phyloP scores from a whole-genome alignment of 37 sponge, comb jelly and placozoan genomes.

The Diacarnus erythraeanus region DNA sequence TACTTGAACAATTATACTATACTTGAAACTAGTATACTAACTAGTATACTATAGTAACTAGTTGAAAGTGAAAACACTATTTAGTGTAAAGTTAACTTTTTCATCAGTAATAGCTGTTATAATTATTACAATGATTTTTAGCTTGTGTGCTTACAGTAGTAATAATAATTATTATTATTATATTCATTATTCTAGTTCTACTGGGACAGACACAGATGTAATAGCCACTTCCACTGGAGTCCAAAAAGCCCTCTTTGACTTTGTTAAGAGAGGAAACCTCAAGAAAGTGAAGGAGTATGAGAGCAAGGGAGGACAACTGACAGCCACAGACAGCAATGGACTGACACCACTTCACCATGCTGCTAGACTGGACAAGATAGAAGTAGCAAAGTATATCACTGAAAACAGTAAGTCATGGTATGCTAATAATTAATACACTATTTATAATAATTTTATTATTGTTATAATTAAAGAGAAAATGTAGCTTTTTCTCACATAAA shows the following conservation, averaged over 20 bases:
- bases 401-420: slow-evolving; percentile 15
- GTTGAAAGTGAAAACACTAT: too few species aligned
- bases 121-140: too few species aligned
- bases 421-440: neutral
- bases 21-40: too few species aligned
- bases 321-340: slow-evolving; percentile 61
- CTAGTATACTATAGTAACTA: too few species aligned
- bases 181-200: slow-evolving; percentile 1
- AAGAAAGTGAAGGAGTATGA: slow-evolving; percentile 37
- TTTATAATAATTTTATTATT: neutral
- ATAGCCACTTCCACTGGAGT: neutral
- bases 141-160: too few species aligned
- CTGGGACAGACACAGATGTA: slow-evolving; percentile 1
- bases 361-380: slow-evolving; percentile 69
- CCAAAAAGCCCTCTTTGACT: slow-evolving; percentile 61
- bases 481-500: too few species aligned
- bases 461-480: too few species aligned
- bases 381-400: slow-evolving; percentile 53
- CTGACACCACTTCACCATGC: slow-evolving; percentile 86
- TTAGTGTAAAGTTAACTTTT: too few species aligned
- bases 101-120: too few species aligned
- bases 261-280: slow-evolving; percentile 65
- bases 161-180: too few species aligned
- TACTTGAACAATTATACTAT: too few species aligned
- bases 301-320: slow-evolving; percentile 54